phyloP scores from a whole-genome alignment of 2,797 vertebrate species.

The Gymnoscopelus braueri region DNA sequence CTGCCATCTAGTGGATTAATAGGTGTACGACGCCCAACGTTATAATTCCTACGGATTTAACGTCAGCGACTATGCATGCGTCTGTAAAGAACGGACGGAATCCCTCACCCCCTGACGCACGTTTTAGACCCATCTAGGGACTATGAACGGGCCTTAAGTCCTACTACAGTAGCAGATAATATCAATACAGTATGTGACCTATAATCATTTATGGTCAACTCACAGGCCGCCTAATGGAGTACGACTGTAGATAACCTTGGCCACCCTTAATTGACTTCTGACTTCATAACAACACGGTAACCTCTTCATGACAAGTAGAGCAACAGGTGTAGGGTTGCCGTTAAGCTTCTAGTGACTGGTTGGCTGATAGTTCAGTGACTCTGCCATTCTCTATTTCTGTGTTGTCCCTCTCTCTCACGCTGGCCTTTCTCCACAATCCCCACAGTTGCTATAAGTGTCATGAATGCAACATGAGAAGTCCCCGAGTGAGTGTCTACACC shows the following conservation, averaged over 20 bases:
- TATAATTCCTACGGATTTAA: too few relatives aligned
- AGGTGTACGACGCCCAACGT: too few relatives aligned
- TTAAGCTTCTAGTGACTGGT: slow-evolving; percentile 36
- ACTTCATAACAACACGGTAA: slow-evolving; percentile 11
- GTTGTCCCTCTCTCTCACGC: background rate
- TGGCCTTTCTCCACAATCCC: slow-evolving; percentile 24
- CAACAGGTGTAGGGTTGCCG: slow-evolving; percentile 54
- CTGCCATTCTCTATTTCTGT: slow-evolving; percentile 54
- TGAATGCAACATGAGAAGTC: slow-evolving; percentile 42
- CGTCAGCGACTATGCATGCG: too few relatives aligned
- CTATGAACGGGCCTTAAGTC: too few relatives aligned
- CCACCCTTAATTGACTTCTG: background rate
- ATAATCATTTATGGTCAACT: too few relatives aligned
- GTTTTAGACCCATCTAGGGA: too few relatives aligned
- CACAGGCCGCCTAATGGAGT: too few relatives aligned
- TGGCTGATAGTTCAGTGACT: slow-evolving; percentile 23
- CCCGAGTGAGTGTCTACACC: background rate
- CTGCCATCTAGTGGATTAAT: too few relatives aligned
- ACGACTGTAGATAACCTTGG: slow-evolving; percentile 20
- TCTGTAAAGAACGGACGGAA: too few relatives aligned
- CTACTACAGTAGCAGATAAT: too few relatives aligned
- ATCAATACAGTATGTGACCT: too few relatives aligned
- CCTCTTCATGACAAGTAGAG: slow-evolving; percentile 31
- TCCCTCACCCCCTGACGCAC: too few relatives aligned
- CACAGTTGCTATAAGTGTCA: slow-evolving; percentile 31